Evolutionary conservation across 2,113 vertebrate species (phyloP), one percentile per base, ranked within the genome.

Genomic region (Chlorocebus sabaeus): DNA sequence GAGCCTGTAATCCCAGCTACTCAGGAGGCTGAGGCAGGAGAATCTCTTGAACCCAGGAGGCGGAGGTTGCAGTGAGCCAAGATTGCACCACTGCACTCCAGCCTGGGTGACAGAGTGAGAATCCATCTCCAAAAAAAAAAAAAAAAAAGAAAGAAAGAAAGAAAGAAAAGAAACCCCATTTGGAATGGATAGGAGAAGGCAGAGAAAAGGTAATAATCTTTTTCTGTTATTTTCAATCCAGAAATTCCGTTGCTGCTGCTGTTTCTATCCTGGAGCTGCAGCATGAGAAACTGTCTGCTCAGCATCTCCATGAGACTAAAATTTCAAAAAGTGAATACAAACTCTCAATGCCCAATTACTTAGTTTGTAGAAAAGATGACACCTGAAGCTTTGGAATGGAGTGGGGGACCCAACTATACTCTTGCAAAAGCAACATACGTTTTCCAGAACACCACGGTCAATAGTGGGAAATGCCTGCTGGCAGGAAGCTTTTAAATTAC

Each of bases 401-500:
- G 48, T 0, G 23, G 82, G 81, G 55, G 40, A 89, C 68, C 79
- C 59, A n/a, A 2, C n/a, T 55, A 64, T 48, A 50, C 27, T 76
- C 27, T 30, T 12, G 57, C 48, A 87, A 83, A 90, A 81, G 70
- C 87, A 64, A 35, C 45, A 17, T 6, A 43, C 22, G 20, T 94
- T 82, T 96, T 89, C 95, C 90, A 83, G 90, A 96, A 96, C 92
- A 78, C 84, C 88, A 73, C 30, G 5, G 93, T 97, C 96, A 90
- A 93, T 94, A 90, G 90, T 94, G 92, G 92, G 93, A 93, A 96
- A 85, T 90, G 96, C 61, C 92, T 89, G 52, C 80, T 70, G 88
- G 88, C 97, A 96, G 97, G 97, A 98, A 98, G 96, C 94, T 96
- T 91, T 97, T 92, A 94, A 85, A 35, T 95, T 84, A 61, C 90